Base-by-base conservation (phyloP, 1,140 invertebrate genomes). In the Oryctes rhinoceros region DNA sequence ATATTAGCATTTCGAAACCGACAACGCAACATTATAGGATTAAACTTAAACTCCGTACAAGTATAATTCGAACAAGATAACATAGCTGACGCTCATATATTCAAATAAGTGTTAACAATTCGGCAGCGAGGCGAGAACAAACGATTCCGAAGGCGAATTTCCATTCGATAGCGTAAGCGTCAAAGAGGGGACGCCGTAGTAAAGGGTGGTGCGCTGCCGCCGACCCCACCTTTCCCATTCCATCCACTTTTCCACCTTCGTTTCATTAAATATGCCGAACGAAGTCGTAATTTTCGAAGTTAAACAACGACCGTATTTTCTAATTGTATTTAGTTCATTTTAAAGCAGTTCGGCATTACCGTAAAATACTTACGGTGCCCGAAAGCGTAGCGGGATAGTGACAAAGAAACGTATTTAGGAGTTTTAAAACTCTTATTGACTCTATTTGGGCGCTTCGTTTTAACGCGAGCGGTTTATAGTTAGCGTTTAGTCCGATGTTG, bases 311-410 rank as follows among this genome's bases (percentile, higher is more conserved):
- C 4, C 35, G 65, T 71, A 37, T 71, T 71, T 71, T 71, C 65
- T 71, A 71, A 71, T 71, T 71, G 65, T 71, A 71, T 71, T 71
- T 71, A 71, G 65, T 71, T 71, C 65, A 71, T 71, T 71, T 71
- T 71, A 71, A 71, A 71, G 65, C 24, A 71, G 35, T 71, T 71
- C n/a, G 11, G 65, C 65, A 71, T 71, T 71, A 71, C 65, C 65
- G 65, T 35, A 71, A 71, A 59, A 59, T 59, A 59, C 65, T 4
- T 20, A 24, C n/a, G 7, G 35, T 35, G 24, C 18, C 13, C 4
- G 65, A 30, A 15, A 71, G 65, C 20, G 35, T 13, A 71, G 20
- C 24, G 65, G 35, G 2, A 37, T 71, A 71, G 65, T 71, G 65
- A 71, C 65, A 71, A 71, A 71, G 65, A 71, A 71, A 59, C 13